phyloP scores from a whole-genome alignment of 1,140 invertebrate species.

The Caenorhabditis inopinata region DNA sequence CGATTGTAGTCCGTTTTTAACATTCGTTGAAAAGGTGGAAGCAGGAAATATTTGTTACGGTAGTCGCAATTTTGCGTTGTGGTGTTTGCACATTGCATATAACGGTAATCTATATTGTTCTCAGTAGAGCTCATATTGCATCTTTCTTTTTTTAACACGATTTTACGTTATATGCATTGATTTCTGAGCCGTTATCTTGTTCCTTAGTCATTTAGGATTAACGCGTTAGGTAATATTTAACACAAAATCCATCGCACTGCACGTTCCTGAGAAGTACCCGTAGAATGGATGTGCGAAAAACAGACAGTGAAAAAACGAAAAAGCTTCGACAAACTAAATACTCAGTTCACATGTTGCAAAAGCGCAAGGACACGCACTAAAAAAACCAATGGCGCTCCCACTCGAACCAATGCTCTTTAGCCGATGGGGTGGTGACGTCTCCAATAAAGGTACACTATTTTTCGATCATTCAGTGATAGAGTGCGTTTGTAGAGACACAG shows the following conservation, averaged over 20 bases:
- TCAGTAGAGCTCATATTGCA: no score
- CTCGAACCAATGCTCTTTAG: slow-evolving; percentile 19
- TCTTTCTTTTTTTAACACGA: no score
- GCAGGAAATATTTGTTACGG: no score
- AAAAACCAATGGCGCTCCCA: slow-evolving; percentile 14
- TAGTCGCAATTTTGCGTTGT: neutral
- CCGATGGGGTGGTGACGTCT: neutral
- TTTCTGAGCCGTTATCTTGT: no score
- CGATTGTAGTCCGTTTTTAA: no score
- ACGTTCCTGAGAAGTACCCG: neutral
- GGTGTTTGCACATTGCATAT: neutral
- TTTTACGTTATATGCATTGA: no score
- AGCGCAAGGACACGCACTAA: slow-evolving; percentile 8
- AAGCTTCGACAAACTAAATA: slow-evolving; percentile 32
- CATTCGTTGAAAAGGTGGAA: no score
- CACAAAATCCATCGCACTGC: slow-evolving; percentile 17
- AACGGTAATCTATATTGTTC: no score
- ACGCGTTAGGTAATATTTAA: neutral
- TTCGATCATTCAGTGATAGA: neutral
- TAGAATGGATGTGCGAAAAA: neutral
- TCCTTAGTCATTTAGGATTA: no score
- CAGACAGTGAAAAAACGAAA: neutral
- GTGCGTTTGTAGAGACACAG: neutral
- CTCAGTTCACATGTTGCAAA: slow-evolving; percentile 32
- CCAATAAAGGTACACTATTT: neutral